Conservation (phyloP, 1,140 invertebrate genomes). For the Bombus confusus region DNA sequence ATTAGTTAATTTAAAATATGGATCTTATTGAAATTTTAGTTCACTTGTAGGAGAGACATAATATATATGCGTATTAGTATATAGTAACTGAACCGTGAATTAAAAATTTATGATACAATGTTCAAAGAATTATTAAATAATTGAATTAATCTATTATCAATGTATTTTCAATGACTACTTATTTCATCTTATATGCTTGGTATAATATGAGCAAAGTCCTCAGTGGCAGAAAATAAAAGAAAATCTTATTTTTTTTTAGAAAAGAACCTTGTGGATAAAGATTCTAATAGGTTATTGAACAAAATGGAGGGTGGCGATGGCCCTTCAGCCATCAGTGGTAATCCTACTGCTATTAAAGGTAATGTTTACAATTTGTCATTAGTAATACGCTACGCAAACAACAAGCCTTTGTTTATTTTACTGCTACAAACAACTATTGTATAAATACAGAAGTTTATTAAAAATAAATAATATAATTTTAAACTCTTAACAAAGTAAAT, state of each 20-base stretch:
- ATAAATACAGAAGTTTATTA: not conserved
- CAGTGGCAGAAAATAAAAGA: not conserved
- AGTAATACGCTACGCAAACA: not conserved
- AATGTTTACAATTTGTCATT: conserved; percentile 41
- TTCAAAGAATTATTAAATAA: not conserved
- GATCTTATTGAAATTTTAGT: not conserved
- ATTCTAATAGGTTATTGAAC: conserved; percentile 13
- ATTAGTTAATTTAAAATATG: not conserved
- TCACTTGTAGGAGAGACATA: not conserved
- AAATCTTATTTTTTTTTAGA: conserved; percentile 42
- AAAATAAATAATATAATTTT: not conserved
- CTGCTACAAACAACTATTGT: not conserved
- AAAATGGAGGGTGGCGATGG: conserved; percentile 82
- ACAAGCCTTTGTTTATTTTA: not conserved
- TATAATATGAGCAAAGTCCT: not conserved
- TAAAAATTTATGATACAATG: not conserved
- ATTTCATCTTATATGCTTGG: not conserved
- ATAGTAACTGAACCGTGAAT: not conserved
- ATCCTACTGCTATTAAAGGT: conserved; percentile 87
- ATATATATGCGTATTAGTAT: not conserved
- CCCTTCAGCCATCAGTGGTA: conserved; percentile 86
- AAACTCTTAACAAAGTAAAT: not conserved
- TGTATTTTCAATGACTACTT: not conserved
- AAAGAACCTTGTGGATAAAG: conserved; percentile 34
- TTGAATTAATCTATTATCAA: not conserved